Evolutionary conservation across 2,797 vertebrate species (phyloP).

Genomic region (Carduelis carduelis): DNA sequence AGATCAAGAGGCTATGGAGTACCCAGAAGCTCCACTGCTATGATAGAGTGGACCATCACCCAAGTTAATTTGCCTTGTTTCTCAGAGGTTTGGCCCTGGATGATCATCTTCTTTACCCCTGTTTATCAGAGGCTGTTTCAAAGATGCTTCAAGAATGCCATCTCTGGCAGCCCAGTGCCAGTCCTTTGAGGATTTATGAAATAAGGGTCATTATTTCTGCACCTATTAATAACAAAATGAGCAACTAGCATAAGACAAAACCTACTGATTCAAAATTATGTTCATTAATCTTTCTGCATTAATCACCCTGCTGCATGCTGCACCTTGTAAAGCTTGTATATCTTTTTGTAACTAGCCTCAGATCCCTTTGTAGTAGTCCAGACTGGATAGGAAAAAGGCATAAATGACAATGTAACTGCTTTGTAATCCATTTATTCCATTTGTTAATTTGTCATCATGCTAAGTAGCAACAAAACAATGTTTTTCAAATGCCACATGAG

Average conservation of each 20-base stretch:
- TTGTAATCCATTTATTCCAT: constrained; percentile 41
- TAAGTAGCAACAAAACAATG: constrained; percentile 36
- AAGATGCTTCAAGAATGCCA: neutral
- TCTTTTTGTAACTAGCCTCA: constrained; percentile 15
- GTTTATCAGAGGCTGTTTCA: neutral
- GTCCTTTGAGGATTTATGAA: constrained; percentile 7
- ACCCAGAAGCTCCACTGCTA: neutral
- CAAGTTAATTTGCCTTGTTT: neutral
- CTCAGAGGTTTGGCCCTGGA: neutral
- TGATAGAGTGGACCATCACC: neutral
- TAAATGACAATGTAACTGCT: constrained; percentile 36
- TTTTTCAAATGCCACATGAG: constrained; percentile 7
- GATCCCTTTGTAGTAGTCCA: constrained; percentile 13
- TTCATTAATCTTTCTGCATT: constrained; percentile 55
- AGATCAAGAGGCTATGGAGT: neutral
- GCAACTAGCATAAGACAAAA: neutral
- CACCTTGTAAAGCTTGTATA: constrained; percentile 34
- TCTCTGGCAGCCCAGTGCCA: neutral
- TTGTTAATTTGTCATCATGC: constrained; percentile 49
- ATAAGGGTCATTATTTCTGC: neutral
- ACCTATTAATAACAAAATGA: constrained; percentile 2
- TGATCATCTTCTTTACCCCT: neutral
- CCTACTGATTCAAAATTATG: constrained; percentile 25
- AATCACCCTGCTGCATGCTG: constrained; percentile 6
- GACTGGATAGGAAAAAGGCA: neutral